A percentile compares a stretch with the other conserved stretches of the same genome.
These are phyloP conservation scores for Melanotus villosus DNA, from an alignment of 2,888 invertebrate species.

Conservation along the genomic window DNA sequence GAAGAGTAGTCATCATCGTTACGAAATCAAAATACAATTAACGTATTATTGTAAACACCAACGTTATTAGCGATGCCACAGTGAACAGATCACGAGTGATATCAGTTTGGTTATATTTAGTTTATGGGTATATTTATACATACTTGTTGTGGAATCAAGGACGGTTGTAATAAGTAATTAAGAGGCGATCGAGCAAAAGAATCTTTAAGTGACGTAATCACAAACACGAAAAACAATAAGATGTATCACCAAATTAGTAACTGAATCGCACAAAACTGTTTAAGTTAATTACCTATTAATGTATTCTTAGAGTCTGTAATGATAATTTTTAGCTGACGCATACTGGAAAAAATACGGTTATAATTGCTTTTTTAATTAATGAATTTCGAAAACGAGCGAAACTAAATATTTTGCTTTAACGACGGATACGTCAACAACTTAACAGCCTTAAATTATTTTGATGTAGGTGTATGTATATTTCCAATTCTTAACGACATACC, in stretches of 20 bases:
- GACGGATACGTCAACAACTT: too few relatives aligned
- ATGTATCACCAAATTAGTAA: constrained; percentile 3
- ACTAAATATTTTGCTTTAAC: too few relatives aligned
- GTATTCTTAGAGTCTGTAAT: neutral
- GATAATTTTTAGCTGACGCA: too few relatives aligned
- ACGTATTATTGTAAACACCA: neutral
- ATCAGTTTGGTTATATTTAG: neutral
- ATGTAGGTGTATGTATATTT: too few relatives aligned
- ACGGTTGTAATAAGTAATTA: constrained; percentile 10
- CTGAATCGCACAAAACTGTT: neutral
- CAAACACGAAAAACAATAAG: neutral
- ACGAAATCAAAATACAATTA: neutral
- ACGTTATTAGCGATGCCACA: neutral
- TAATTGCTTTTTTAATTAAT: too few relatives aligned
- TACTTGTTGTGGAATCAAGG: constrained; percentile 8
- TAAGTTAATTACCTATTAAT: neutral
- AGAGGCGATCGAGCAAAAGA: constrained; percentile 6
- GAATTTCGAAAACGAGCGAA: too few relatives aligned
- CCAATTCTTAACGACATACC: too few relatives aligned
- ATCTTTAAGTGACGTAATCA: neutral
- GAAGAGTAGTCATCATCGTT: neutral
- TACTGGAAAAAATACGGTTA: too few relatives aligned
- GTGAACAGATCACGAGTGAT: neutral
- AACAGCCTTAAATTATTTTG: too few relatives aligned
- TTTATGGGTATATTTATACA: too few relatives aligned